Percentiles rank a stretch among this genome's conserved stretches.
Evolutionary conservation across 1,140 invertebrate species (phyloP).

Genomic region (Trinorchestia longiramus): DNA sequence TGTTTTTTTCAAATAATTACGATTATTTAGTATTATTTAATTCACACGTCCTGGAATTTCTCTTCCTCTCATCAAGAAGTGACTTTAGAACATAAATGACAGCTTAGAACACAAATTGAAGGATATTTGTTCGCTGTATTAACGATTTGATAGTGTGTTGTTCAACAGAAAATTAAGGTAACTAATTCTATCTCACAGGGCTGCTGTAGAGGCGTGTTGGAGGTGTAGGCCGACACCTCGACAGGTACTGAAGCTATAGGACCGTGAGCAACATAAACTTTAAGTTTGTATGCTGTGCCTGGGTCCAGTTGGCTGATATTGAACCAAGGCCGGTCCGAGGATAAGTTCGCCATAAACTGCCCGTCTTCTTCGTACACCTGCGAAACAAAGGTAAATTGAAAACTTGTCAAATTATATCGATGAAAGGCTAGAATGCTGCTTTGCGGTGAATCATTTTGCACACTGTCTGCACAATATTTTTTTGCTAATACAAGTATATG

Average conservation of each 20-base stretch:
- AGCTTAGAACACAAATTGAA: too few species aligned
- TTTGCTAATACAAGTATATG: too few species aligned
- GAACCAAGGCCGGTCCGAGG: conserved; percentile 24
- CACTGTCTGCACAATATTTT: too few species aligned
- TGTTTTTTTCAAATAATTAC: too few species aligned
- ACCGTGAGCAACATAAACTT: conserved; percentile 42
- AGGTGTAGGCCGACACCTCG: conserved; percentile 44
- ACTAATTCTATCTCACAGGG: not conserved
- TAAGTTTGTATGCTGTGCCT: conserved; percentile 41
- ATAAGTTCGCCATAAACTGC: not conserved
- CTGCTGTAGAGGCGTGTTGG: not conserved
- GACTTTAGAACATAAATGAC: too few species aligned
- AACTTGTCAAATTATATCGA: not conserved
- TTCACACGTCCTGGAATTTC: too few species aligned
- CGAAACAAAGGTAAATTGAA: not conserved
- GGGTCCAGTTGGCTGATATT: conserved; percentile 51
- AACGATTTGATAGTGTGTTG: too few species aligned
- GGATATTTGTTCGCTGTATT: too few species aligned
- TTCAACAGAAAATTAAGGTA: not conserved
- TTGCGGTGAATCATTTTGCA: too few species aligned
- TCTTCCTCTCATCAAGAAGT: too few species aligned
- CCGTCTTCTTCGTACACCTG: conserved; percentile 40
- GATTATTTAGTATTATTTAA: too few species aligned
- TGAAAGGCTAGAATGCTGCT: too few species aligned
- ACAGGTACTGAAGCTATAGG: conserved; percentile 37